These are phyloP conservation scores for Cryptophagus acutangulus DNA, from an alignment of 2,888 invertebrate genomes.

Conservation along the genomic window DNA sequence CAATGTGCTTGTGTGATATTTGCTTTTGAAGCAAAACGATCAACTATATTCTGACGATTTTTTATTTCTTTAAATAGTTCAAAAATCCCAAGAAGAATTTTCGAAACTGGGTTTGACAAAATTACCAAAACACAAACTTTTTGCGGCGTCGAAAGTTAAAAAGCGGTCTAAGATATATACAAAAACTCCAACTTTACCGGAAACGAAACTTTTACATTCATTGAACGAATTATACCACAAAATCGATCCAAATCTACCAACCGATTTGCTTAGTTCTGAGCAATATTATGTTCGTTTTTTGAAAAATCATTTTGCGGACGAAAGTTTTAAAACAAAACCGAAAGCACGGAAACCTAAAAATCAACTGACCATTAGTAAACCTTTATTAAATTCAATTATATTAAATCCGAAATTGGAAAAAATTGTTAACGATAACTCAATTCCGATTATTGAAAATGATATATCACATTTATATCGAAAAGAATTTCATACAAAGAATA, in stretches of 20 bases:
- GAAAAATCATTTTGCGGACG: slow-evolving; percentile 37
- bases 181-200: too few relatives aligned
- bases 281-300: slow-evolving; percentile 38
- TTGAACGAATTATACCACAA: slow-evolving; percentile 36
- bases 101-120: too few relatives aligned
- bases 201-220: slow-evolving; percentile 32
- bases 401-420: slow-evolving; percentile 39
- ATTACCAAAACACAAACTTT: too few relatives aligned
- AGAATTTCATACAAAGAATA: slow-evolving; percentile 14
- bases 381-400: slow-evolving; percentile 40
- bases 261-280: slow-evolving; percentile 37
- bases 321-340: slow-evolving; percentile 30
- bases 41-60: too few relatives aligned
- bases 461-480: not conserved
- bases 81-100: too few relatives aligned
- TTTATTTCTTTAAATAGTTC: too few relatives aligned
- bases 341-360: slow-evolving; percentile 38
- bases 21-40: too few relatives aligned
- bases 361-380: slow-evolving; percentile 43
- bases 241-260: slow-evolving; percentile 38
- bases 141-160: too few relatives aligned
- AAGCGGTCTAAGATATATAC: too few relatives aligned
- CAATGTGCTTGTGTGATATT: too few relatives aligned
- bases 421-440: slow-evolving; percentile 34
- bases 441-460: slow-evolving; percentile 31